Base-by-base conservation (phyloP, 2,797 vertebrate genomes). In the Microhierax caerulescens region DNA sequence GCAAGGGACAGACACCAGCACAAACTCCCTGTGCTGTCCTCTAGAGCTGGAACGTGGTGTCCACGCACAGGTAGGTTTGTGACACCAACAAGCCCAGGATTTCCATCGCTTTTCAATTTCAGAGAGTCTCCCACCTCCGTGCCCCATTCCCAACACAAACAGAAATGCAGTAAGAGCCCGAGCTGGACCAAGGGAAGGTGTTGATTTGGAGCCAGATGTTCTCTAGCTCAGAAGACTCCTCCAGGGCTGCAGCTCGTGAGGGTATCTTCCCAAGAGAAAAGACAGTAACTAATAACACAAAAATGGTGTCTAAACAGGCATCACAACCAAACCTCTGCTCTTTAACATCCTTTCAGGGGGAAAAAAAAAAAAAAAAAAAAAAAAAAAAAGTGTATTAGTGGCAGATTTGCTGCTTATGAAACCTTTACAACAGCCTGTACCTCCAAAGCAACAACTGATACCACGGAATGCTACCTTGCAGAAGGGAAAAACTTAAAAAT, bases 371-470 rank as follows among this genome's bases (percentile, higher is more conserved):
- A 43, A 54, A 19, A 23, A 7, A 23, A 16, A n/a, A 28, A 47
- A 59, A n/a, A n/a, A 50, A 43, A 54, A 19, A 23, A 5, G 14
- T 10, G 7, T 51, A 27, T n/a, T 50, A 45, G 11, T 53, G 53
- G 45, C 24, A 85, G 53, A 47, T 47, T 67, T 59, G 22, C 25
- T 19, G 12, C 45, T 65, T 65, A 34, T 14, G 23, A 64, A 69
- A 83, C 22, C 16, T 90, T 70, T 56, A n/a, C 36, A 63, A 23
- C 25, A 69, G 48, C 15, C 37, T 24, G 34, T 7, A 43, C 16
- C 36, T 57, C 54, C 59, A 51, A 57, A 72, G 51, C 0, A 0
- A 41, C 41, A 51, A 9, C 2, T 1, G 1, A 45, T 43, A 56
- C 23, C 10, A n/a, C 36, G 43, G 36, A 90, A 30, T 15, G 21